These are phyloP conservation scores for Siphamia tubifer DNA, from an alignment of 2,113 vertebrate genomes.

Conservation along the genomic window DNA sequence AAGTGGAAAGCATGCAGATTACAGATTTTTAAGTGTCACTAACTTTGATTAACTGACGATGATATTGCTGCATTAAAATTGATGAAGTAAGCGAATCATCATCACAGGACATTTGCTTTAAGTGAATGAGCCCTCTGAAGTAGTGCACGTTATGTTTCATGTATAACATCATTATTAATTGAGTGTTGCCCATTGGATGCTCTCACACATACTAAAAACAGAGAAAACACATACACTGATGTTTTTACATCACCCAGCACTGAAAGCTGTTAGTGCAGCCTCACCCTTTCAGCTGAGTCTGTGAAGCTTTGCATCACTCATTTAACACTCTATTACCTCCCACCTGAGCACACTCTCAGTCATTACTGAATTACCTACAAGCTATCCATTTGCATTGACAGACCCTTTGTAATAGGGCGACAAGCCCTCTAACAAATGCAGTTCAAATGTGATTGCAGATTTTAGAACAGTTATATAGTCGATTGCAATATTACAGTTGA, in stretches of 20 bases:
- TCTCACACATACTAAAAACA: conserved; percentile 38
- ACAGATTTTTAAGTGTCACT: conserved; percentile 45
- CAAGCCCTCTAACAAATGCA: conserved; percentile 12
- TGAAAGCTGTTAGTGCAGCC: conserved; percentile 4
- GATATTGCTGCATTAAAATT: conserved; percentile 68
- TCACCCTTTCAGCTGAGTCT: conserved; percentile 28
- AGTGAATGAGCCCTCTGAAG: conserved; percentile 56
- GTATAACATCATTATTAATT: conserved; percentile 39
- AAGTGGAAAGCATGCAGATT: conserved; percentile 20
- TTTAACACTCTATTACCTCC: conserved; percentile 70
- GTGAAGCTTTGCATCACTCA: conserved; percentile 58
- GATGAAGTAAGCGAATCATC: conserved; percentile 66
- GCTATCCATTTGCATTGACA: conserved; percentile 61
- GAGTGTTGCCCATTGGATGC: conserved; percentile 13
- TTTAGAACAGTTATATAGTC: not conserved
- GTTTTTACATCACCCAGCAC: not conserved
- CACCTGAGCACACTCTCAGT: conserved; percentile 63
- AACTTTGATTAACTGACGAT: conserved; percentile 56
- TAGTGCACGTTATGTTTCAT: conserved; percentile 39
- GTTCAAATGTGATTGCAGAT: conserved; percentile 6
- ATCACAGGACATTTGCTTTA: conserved; percentile 58
- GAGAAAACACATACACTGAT: not conserved
- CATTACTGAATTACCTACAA: conserved; percentile 68
- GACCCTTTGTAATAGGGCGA: conserved; percentile 14
- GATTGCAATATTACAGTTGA: not conserved